A percentile compares a stretch with the other conserved stretches of the same genome.
Conservation (phyloP, 2,888 invertebrate genomes). For the Aspidiotus destructor region DNA sequence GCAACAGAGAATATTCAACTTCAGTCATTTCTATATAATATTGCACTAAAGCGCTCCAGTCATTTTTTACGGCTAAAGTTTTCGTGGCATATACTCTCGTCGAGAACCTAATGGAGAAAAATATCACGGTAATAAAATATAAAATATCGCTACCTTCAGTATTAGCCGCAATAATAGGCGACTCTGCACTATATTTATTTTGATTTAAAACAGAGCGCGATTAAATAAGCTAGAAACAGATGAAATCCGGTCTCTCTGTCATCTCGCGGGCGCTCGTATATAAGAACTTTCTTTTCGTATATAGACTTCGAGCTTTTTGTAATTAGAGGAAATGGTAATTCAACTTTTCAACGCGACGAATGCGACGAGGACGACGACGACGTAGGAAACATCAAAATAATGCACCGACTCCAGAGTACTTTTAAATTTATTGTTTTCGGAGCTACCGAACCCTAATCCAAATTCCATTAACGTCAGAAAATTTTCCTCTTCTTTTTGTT, state of each 20-base stretch:
- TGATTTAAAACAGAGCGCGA: constrained; percentile 1
- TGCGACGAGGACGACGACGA: too few relatives aligned
- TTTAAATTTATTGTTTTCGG: constrained; percentile 29
- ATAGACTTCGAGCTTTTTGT: constrained; percentile 12
- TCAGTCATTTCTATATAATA: too few relatives aligned
- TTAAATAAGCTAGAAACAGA: neutral
- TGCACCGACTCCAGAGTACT: constrained; percentile 23
- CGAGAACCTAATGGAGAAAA: too few relatives aligned
- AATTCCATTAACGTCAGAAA: constrained; percentile 25
- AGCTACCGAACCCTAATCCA: constrained; percentile 27
- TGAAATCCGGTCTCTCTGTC: neutral
- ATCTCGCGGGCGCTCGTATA: constrained; percentile 11
- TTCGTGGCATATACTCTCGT: too few relatives aligned
- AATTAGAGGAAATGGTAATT: constrained; percentile 26
- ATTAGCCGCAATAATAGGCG: too few relatives aligned
- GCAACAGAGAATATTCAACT: too few relatives aligned
- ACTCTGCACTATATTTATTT: neutral
- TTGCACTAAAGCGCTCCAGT: too few relatives aligned
- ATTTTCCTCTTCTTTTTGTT: constrained; percentile 23
- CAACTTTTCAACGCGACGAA: constrained; percentile 14
- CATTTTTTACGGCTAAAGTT: too few relatives aligned
- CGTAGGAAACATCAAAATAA: constrained; percentile 19
- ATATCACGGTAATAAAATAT: too few relatives aligned
- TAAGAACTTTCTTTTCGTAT: constrained; percentile 8
- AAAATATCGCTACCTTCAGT: too few relatives aligned